phyloP scores from a whole-genome alignment of 2,888 invertebrate genomes.

The Acrobasis repandana region DNA sequence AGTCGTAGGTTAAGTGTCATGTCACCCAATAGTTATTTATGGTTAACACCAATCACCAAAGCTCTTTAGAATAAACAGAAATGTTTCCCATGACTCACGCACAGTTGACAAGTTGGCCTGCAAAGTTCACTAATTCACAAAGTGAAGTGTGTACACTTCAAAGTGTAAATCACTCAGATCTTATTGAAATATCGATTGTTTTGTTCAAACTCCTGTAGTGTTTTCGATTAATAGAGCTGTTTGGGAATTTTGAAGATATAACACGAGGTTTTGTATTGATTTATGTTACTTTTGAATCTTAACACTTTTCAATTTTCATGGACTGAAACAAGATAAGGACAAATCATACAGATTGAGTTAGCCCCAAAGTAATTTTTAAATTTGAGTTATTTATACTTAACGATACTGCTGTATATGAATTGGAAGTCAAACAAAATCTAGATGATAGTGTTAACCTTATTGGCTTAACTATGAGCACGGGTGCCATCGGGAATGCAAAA shows the following conservation, averaged over 20 bases:
- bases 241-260: not conserved
- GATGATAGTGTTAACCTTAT: too few species aligned
- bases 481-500: too few species aligned
- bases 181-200: not conserved
- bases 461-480: too few species aligned
- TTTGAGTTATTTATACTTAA: too few species aligned
- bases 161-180: not conserved
- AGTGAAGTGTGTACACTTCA: not conserved
- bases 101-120: slow-evolving; percentile 48
- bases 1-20: slow-evolving; percentile 29
- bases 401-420: too few species aligned
- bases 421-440: too few species aligned
- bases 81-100: slow-evolving; percentile 46
- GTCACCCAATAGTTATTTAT: slow-evolving; percentile 54
- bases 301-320: too few species aligned
- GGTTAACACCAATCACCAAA: slow-evolving; percentile 48
- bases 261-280: not conserved
- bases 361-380: not conserved
- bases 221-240: not conserved
- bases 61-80: slow-evolving; percentile 45
- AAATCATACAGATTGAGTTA: not conserved
- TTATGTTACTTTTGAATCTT: not conserved
- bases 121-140: slow-evolving; percentile 40
- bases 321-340: not conserved
- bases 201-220: not conserved